Evolutionary conservation across 37 sponge, comb jelly and placozoan genomes (phyloP).

Genomic region (Ianthella basta): DNA sequence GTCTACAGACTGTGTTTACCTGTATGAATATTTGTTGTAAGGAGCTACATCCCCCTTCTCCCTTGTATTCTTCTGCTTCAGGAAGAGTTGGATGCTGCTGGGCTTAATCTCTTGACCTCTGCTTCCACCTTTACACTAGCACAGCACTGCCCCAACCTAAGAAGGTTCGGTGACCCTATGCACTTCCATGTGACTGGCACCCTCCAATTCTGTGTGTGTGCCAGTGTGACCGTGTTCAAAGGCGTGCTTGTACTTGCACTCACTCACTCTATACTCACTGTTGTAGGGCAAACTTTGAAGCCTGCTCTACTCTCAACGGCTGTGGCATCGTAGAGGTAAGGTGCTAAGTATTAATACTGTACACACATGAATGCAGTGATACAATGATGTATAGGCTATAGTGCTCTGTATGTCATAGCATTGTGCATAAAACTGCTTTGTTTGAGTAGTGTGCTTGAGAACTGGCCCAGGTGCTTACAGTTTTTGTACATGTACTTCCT

Average conservation of each 20-base stretch:
- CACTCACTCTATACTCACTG: neutral
- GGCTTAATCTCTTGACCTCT: slow-evolving; percentile 51
- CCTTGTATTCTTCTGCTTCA: slow-evolving; percentile 12
- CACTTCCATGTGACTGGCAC: neutral
- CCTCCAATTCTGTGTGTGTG: neutral
- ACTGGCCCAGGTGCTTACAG: too few species aligned
- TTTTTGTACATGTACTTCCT: neutral
- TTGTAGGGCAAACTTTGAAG: slow-evolving; percentile 65
- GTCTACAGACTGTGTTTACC: too few species aligned
- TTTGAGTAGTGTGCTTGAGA: too few species aligned
- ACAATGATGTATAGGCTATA: too few species aligned
- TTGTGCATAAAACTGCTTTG: too few species aligned
- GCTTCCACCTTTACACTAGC: slow-evolving; percentile 53
- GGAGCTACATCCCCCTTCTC: too few species aligned
- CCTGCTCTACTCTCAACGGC: slow-evolving; percentile 62
- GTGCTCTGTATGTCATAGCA: neutral
- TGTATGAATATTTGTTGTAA: too few species aligned
- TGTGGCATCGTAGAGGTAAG: slow-evolving; percentile 61
- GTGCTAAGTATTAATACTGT: neutral
- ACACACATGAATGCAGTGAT: too few species aligned
- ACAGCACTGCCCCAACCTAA: slow-evolving; percentile 60
- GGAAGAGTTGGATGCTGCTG: slow-evolving; percentile 60
- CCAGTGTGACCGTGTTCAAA: neutral
- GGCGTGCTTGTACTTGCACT: neutral
- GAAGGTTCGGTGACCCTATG: slow-evolving; percentile 41